Evolutionary conservation across 1,140 invertebrate genomes (phyloP).

Genomic region (Lordiphosa collinella): DNA sequence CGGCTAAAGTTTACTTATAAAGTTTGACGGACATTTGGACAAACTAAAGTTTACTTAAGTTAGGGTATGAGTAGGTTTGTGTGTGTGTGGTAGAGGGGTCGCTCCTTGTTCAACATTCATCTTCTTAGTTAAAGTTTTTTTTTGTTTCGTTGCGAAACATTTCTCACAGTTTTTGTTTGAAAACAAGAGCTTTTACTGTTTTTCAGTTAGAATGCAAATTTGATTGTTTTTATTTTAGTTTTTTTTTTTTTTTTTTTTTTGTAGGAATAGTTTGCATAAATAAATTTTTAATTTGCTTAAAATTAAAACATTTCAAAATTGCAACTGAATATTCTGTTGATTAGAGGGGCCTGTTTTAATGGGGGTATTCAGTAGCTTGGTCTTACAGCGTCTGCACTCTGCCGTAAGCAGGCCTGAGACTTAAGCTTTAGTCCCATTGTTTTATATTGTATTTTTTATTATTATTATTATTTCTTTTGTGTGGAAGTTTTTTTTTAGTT

Average conservation of each 20-base stretch:
- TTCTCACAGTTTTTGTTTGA: slow-evolving; percentile 69
- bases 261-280: slow-evolving; percentile 59
- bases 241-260: slow-evolving; percentile 26
- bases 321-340: slow-evolving; percentile 18
- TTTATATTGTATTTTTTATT: slow-evolving; percentile 16
- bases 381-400: no score
- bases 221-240: slow-evolving; percentile 24
- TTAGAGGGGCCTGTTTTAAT: background rate
- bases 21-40: slow-evolving; percentile 50
- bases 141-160: slow-evolving; percentile 77
- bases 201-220: slow-evolving; percentile 54
- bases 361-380: no score
- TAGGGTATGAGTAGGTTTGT: slow-evolving; percentile 17
- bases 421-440: slow-evolving; percentile 2
- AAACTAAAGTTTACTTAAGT: slow-evolving; percentile 47
- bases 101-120: slow-evolving; percentile 34
- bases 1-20: slow-evolving; percentile 38
- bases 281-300: slow-evolving; percentile 19
- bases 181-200: slow-evolving; percentile 40
- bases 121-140: slow-evolving; percentile 49
- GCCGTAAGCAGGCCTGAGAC: no score
- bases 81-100: slow-evolving; percentile 23
- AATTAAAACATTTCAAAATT: slow-evolving; percentile 26
- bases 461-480: slow-evolving; percentile 10
- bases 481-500: slow-evolving; percentile 32